phyloP scores from a whole-genome alignment of 2,797 vertebrate species.

The Falco rusticolus region DNA sequence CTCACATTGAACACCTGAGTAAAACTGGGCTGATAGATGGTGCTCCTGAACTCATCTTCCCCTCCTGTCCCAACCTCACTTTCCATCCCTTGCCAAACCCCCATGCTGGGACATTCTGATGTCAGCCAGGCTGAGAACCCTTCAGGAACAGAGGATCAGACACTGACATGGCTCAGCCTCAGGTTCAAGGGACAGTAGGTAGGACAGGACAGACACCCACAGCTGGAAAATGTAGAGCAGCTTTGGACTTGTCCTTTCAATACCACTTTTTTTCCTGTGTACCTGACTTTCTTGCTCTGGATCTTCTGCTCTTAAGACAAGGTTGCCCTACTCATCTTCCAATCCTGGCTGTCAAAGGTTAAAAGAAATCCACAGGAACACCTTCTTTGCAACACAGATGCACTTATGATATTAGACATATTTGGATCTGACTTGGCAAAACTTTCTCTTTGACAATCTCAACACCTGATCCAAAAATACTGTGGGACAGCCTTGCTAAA shows the following conservation, averaged over 20 bases:
- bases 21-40: background rate
- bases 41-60: background rate
- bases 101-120: background rate
- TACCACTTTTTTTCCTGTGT: background rate
- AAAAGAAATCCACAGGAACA: background rate
- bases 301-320: background rate
- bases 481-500: accelerated
- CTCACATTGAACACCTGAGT: background rate
- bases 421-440: background rate
- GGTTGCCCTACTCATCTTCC: background rate
- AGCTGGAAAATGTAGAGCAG: background rate
- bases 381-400: background rate
- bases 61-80: background rate
- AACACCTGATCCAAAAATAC: background rate
- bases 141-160: background rate
- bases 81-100: background rate
- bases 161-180: background rate
- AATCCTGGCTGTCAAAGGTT: background rate
- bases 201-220: background rate
- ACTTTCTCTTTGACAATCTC: background rate
- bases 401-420: background rate
- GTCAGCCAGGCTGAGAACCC: background rate
- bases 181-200: background rate
- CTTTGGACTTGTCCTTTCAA: background rate
- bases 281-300: background rate